phyloP scores from a whole-genome alignment of 1,140 invertebrate species.

The Leguminivora glycinivorella region DNA sequence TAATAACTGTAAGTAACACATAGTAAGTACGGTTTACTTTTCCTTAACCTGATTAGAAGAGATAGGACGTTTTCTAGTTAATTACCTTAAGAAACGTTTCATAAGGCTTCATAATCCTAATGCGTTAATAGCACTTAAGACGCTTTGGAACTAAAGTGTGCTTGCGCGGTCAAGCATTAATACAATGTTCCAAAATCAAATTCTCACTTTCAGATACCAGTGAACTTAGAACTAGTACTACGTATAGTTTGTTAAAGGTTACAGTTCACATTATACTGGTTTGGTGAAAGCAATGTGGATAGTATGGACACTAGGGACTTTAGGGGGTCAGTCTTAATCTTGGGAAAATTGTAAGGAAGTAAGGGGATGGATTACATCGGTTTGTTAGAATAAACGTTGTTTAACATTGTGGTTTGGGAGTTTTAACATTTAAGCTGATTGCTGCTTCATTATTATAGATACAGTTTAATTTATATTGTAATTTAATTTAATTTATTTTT shows the following conservation, averaged over 20 bases:
- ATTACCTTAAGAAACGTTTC: background rate
- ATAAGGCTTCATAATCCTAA: background rate
- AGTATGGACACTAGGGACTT: background rate
- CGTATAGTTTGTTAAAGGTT: background rate
- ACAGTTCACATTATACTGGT: background rate
- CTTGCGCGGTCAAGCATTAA: background rate
- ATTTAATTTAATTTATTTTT: too few relatives aligned
- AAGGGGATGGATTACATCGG: background rate
- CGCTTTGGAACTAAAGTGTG: background rate
- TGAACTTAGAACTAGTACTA: background rate
- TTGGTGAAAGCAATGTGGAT: background rate
- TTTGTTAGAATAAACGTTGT: background rate
- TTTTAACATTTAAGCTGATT: background rate
- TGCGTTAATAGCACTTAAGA: background rate
- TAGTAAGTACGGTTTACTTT: background rate
- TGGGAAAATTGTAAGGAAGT: background rate
- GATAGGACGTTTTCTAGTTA: background rate
- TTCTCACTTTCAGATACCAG: background rate
- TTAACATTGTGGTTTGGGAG: background rate
- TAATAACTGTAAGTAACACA: background rate
- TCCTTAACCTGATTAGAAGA: background rate
- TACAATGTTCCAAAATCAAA: background rate
- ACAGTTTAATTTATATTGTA: too few relatives aligned
- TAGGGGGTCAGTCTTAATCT: background rate
- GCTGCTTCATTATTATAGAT: background rate